Conservation (phyloP, 2,113 vertebrate genomes). For the Siphamia tubifer region DNA sequence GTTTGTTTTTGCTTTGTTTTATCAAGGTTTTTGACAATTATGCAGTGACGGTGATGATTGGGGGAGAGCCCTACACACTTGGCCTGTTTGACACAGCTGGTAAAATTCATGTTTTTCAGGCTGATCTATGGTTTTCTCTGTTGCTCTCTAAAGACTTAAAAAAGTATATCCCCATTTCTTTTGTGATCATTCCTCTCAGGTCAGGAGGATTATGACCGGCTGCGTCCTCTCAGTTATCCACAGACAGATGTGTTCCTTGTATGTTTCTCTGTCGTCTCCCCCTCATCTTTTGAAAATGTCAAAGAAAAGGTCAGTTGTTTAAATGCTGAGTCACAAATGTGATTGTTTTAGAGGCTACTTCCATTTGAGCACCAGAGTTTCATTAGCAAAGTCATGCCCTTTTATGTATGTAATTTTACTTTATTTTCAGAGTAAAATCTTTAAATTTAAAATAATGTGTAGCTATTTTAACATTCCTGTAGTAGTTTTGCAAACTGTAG, state of each 20-base stretch:
- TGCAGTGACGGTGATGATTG: slow-evolving; percentile 99
- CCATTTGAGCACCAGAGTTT: too few relatives aligned
- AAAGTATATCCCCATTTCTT: background rate
- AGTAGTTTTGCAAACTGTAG: too few relatives aligned
- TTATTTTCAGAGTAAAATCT: too few relatives aligned
- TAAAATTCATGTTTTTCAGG: slow-evolving; percentile 58
- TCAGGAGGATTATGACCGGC: slow-evolving; percentile 98
- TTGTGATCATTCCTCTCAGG: slow-evolving; percentile 73
- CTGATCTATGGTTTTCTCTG: too few relatives aligned
- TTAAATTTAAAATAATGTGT: too few relatives aligned
- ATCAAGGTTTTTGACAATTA: slow-evolving; percentile 97
- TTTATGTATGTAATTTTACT: too few relatives aligned
- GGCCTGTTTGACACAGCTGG: slow-evolving; percentile 98
- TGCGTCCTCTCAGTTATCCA: slow-evolving; percentile 97
- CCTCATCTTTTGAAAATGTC: slow-evolving; percentile 99
- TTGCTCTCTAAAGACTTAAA: background rate
- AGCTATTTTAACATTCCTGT: too few relatives aligned
- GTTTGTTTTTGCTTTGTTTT: background rate
- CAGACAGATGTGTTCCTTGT: slow-evolving; percentile 99
- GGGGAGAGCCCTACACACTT: slow-evolving; percentile 96
- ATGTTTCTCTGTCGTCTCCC: slow-evolving; percentile 97
- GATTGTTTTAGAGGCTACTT: too few relatives aligned
- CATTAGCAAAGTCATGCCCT: too few relatives aligned
- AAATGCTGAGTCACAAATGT: too few relatives aligned
- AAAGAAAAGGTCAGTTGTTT: slow-evolving; percentile 90